These are phyloP conservation scores for Cottoperca gobio DNA, from an alignment of 2,797 vertebrate genomes.

Conservation along the genomic window DNA sequence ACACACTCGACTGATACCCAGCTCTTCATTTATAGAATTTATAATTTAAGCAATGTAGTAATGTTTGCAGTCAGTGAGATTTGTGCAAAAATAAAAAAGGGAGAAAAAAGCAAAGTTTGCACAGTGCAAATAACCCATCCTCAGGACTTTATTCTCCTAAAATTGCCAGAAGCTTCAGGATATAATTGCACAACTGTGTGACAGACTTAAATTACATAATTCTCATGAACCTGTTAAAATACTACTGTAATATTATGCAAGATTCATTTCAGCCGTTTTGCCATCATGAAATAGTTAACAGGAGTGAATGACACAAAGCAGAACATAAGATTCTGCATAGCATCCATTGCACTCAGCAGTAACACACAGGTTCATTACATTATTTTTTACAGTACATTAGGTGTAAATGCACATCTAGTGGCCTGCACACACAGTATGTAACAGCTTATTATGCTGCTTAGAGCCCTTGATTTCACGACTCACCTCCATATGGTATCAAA, in stretches of 20 bases:
- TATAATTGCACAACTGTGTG: neutral
- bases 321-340: neutral
- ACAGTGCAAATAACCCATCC: slow-evolving; percentile 12
- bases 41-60: neutral
- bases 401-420: neutral
- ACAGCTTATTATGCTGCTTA: slow-evolving; percentile 29
- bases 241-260: neutral
- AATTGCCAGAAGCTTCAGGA: neutral
- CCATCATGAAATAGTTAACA: slow-evolving; percentile 5
- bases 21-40: no score
- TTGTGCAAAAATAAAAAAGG: neutral
- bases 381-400: neutral
- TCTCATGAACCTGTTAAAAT: neutral
- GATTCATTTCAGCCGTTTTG: slow-evolving; percentile 3
- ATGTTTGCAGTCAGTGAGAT: neutral
- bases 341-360: neutral
- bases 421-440: neutral
- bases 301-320: neutral
- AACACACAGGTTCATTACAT: no score
- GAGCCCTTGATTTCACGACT: slow-evolving; percentile 59
- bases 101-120: neutral
- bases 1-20: no score
- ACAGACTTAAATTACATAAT: slow-evolving; percentile 8
- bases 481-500: slow-evolving; percentile 98
- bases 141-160: neutral